Evolutionary conservation across 2,113 vertebrate genomes (phyloP).

Genomic region (Protobothrops mucrosquamatus): DNA sequence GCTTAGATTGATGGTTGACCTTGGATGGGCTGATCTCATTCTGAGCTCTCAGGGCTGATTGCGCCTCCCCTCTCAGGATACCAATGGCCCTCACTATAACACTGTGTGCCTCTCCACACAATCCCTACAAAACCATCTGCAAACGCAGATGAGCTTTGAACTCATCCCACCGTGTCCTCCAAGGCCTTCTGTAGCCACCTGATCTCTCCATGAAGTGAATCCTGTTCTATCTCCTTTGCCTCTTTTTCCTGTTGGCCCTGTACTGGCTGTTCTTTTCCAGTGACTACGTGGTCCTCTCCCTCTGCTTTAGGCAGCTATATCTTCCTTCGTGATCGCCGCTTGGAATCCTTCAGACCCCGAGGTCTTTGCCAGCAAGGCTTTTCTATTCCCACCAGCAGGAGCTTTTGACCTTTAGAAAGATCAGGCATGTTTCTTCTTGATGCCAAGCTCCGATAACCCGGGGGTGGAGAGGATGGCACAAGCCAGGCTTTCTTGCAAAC

Average conservation of each 20-base stretch:
- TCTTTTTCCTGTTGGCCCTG: not conserved
- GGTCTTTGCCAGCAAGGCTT: slow-evolving; percentile 20
- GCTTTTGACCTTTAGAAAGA: slow-evolving; percentile 56
- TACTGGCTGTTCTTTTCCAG: not conserved
- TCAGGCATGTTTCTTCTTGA: slow-evolving; percentile 58
- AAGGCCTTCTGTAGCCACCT: not conserved
- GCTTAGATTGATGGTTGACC: not conserved
- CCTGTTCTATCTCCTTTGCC: not conserved
- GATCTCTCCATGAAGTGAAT: not conserved
- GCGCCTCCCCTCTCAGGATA: not conserved
- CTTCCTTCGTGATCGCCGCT: fast-evolving
- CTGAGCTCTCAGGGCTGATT: not conserved
- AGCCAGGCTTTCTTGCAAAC: slow-evolving; percentile 44
- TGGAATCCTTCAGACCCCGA: fast-evolving
- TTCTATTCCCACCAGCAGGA: slow-evolving; percentile 38
- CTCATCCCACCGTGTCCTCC: not conserved
- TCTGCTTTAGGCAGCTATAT: not conserved
- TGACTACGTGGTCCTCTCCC: not conserved
- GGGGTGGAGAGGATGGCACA: slow-evolving; percentile 53
- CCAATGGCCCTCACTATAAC: not conserved
- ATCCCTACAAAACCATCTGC: not conserved
- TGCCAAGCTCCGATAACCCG: not conserved
- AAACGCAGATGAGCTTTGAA: not conserved
- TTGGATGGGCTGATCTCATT: not conserved
- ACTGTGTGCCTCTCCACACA: not conserved